phyloP scores from a whole-genome alignment of 2,113 vertebrate species.

The Sapayoa aenigma region DNA sequence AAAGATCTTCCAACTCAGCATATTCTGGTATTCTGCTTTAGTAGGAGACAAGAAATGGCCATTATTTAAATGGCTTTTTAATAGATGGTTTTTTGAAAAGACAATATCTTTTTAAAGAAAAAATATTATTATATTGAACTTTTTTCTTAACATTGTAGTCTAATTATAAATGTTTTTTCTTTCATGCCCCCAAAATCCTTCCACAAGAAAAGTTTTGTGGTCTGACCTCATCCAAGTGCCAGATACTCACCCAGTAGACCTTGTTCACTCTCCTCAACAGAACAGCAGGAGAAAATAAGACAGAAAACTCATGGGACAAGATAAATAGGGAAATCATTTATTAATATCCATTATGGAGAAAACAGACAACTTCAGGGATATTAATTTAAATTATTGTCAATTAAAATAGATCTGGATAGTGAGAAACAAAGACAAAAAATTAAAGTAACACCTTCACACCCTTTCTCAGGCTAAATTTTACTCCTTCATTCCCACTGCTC shows the following conservation, averaged over 20 bases:
- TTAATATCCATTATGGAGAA: not conserved
- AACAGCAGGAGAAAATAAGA: not conserved
- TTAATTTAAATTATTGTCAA: not conserved
- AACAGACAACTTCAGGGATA: not conserved
- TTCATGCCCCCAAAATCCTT: not conserved
- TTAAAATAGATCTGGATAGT: not conserved
- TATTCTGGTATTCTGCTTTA: not conserved
- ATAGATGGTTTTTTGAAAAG: not conserved
- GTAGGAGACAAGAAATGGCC: not conserved
- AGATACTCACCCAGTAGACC: not conserved
- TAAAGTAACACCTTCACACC: not conserved
- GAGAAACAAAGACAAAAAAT: not conserved
- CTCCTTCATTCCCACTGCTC: not conserved
- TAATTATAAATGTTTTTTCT: not conserved
- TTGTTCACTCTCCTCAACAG: not conserved
- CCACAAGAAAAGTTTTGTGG: not conserved
- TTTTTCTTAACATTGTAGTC: not conserved
- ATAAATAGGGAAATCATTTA: not conserved
- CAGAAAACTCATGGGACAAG: not conserved
- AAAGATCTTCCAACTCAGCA: not conserved
- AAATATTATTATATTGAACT: not conserved
- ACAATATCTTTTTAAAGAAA: not conserved
- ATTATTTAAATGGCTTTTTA: not conserved
- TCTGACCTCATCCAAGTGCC: not conserved
- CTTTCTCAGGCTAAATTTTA: not conserved